phyloP scores from a whole-genome alignment of 35 echinoderm and acorn worm genomes.

The Ophiothrix spiculata region DNA sequence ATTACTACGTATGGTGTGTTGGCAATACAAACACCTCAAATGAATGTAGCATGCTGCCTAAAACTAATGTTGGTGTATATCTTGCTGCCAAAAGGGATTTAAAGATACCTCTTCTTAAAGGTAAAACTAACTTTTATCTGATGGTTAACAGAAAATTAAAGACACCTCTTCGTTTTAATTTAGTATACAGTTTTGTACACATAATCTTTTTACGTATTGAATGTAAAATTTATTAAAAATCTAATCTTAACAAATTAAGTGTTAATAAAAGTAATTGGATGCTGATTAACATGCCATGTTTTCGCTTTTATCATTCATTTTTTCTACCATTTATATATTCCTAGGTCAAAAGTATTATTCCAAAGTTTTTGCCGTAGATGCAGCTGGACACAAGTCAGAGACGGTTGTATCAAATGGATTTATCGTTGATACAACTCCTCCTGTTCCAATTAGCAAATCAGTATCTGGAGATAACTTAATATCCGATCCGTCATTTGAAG shows the following conservation, averaged over 20 bases:
- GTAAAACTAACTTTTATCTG: too few relatives aligned
- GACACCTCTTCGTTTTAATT: too few relatives aligned
- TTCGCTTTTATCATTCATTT: too few relatives aligned
- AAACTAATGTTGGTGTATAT: neutral
- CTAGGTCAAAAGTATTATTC: conserved; percentile 23
- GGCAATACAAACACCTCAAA: neutral
- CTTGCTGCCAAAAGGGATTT: neutral
- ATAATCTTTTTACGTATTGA: too few relatives aligned
- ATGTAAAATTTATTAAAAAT: too few relatives aligned
- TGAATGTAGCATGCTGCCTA: neutral
- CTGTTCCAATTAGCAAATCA: neutral
- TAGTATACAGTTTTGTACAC: too few relatives aligned
- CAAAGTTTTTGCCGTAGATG: conserved; percentile 33
- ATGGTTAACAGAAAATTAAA: too few relatives aligned
- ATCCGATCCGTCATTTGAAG: conserved; percentile 31
- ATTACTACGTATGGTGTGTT: neutral
- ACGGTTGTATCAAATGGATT: conserved; percentile 15
- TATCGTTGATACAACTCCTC: conserved; percentile 16
- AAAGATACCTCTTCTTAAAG: too few relatives aligned
- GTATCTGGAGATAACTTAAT: conserved; percentile 15
- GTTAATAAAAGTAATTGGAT: too few relatives aligned
- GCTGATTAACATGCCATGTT: too few relatives aligned
- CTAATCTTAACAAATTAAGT: too few relatives aligned
- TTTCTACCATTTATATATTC: too few relatives aligned
- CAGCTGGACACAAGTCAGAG: conserved; percentile 16